These are phyloP conservation scores for Yponomeuta sedellus DNA, from an alignment of 2,888 invertebrate genomes.

Conservation along the genomic window DNA sequence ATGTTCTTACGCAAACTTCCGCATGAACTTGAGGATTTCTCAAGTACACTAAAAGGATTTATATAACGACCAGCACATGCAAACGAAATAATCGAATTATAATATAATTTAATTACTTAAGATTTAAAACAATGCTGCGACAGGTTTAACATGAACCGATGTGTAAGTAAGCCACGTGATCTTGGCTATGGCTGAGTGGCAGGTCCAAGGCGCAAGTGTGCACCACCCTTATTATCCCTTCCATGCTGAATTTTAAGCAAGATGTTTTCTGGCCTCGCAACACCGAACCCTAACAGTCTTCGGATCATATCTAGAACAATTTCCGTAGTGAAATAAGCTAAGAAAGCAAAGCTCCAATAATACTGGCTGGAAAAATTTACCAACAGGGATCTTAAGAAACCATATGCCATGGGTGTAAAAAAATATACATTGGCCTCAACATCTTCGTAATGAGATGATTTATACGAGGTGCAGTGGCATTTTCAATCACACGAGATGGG, in stretches of 20 bases:
- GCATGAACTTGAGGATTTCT: no score
- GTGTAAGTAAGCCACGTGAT: constrained; percentile 33
- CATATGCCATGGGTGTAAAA: not conserved
- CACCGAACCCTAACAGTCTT: constrained; percentile 48
- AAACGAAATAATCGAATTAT: no score
- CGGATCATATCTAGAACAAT: not conserved
- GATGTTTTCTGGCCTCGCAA: constrained; percentile 68
- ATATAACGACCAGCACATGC: no score
- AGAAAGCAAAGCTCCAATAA: not conserved
- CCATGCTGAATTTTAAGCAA: constrained; percentile 75
- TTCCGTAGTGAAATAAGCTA: constrained; percentile 11
- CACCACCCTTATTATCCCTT: constrained; percentile 72
- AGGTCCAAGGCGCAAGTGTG: constrained; percentile 38
- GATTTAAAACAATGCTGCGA: no score
- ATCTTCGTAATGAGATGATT: no score
- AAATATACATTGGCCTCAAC: no score
- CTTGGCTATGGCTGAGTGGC: constrained; percentile 43
- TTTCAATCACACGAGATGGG: no score
- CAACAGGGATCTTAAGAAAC: not conserved
- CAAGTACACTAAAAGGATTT: no score
- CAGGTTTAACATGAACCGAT: not conserved
- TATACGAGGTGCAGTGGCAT: no score
- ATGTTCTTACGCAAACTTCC: no score
- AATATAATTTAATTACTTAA: no score
- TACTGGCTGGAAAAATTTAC: not conserved